Conservation (phyloP, 2,888 invertebrate species). For the Diplazon laetatorius region DNA sequence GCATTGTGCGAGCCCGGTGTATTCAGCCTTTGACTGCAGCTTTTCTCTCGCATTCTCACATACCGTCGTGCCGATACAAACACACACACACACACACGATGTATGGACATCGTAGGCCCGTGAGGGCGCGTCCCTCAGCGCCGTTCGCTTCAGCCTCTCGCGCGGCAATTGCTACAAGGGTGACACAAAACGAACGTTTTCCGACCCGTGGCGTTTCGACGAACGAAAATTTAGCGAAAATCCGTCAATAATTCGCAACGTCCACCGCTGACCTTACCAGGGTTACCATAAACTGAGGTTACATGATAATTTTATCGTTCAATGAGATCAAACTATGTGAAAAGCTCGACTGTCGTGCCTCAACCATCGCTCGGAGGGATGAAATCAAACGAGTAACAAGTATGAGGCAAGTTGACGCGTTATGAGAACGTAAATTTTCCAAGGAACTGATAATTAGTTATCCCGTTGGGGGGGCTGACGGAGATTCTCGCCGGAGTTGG, state of each 20-base stretch:
- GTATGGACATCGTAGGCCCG: constrained; percentile 57
- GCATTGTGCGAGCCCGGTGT: constrained; percentile 77
- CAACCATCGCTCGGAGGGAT: neutral
- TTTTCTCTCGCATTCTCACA: constrained; percentile 70
- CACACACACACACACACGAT: constrained; percentile 32
- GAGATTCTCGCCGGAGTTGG: constrained; percentile 19
- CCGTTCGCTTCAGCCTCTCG: constrained; percentile 25
- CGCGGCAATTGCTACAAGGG: constrained; percentile 29
- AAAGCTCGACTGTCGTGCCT: neutral
- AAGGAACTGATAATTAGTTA: constrained; percentile 53
- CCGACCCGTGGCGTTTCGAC: neutral
- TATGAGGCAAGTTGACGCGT: constrained; percentile 15
- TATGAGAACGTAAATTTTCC: constrained; percentile 23
- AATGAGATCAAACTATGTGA: constrained; percentile 20
- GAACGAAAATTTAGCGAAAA: constrained; percentile 27
- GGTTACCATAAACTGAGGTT: constrained; percentile 2
- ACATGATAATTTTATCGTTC: constrained; percentile 23
- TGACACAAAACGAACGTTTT: constrained; percentile 10
- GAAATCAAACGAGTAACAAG: constrained; percentile 33
- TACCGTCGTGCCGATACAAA: constrained; percentile 64
- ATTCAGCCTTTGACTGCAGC: constrained; percentile 80
- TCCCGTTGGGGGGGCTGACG: constrained; percentile 14
- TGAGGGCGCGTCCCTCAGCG: constrained; percentile 44
- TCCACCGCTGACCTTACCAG: too few relatives aligned
- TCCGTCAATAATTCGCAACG: too few relatives aligned